Base-by-base conservation (phyloP, 2,888 invertebrate species). In the Lapara coniferarum region DNA sequence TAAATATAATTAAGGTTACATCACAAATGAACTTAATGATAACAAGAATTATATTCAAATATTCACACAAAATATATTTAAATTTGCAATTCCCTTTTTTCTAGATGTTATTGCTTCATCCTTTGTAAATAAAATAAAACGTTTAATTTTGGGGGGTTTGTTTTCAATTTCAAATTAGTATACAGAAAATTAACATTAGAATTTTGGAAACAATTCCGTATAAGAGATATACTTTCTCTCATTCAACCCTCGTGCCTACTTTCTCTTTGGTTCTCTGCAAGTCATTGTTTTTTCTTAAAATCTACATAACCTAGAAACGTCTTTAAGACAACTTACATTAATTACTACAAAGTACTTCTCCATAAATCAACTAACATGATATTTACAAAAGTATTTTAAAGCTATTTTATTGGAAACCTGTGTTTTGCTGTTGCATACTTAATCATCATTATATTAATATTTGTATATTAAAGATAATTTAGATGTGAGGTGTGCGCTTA, bases 221-320 rank as follows among this genome's bases (percentile, higher is more conserved):
- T 90, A 90, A 91, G 90, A 91, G 90, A 78, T 75, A 91, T 91
- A 90, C 89, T 89, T 91, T 90, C 78, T 81, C 76, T 90, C 91
- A 82, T 88, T 92, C 91, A 90, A 88, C 90, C 91, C 91, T 91
- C 91, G 91, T 83, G 85, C 81, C 57, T 68, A 70, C 55, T 66
- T 69, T 71, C n/a, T 76, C 75, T 77, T 77, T 77, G 77, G 74
- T 75, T 49, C 69, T 73, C 74, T 74, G 75, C 53, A 52, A 6
- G 6, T 53, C 55, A 10, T 66, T 16, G 12, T 59, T 16, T 49
- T n/a, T 49, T n/a, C 52, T 16, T 67, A 44, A 16, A 37, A 53
- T n/a, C 37, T 66, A 63, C 51, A 49, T 52, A 55, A 51, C 14
- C 14, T 46, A 63, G n/a, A n/a, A 57, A 55, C 46, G 63, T 63